Evolutionary conservation across 92 coral and sea anemone species (phyloP), one percentile per base, ranked within the genome.

Genomic region (Palythoa grandiflora): DNA sequence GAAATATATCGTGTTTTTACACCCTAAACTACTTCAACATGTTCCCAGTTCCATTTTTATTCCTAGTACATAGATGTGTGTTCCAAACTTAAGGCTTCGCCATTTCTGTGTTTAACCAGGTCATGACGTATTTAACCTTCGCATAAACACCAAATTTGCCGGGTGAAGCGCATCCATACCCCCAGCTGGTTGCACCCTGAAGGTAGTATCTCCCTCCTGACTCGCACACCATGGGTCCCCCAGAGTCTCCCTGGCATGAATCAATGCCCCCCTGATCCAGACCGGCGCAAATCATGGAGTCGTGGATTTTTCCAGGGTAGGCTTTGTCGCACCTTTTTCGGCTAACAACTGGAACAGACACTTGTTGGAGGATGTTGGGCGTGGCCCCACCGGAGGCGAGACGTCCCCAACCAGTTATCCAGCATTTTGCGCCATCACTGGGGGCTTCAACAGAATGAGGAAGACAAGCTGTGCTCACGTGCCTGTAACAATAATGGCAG

Each of bases 391-490:
- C 96, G 14, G 96, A 87, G 10, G 95, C 50, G 9, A 93, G 84
- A n/a, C 91, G 89, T 4, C 98, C 98, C 96, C 96, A 95, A n/a
- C 98, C 98, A 36, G 98, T 93, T 47, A 95, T 81, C 92, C 93
- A 91, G 73, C 98, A 95, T 71, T 28, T 76, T 4, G 36, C 57
- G 2, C 93, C 93, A 53, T 93, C 92, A 17, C 66, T 61, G 38
- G 95, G 95, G 2, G 91, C 92, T 37, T 78, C 50, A n/a, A 88
- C 87, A 14, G 83, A 75, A 10, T 91, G 81, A 12, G 98, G 98
- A 6, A 95, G 96, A 78, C 98, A 95, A 0, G 93, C 98, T 1
- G 68, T 87, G 88, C 81, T 87, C 6, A 93, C 95, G 54, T 84
- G 51, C 77, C 93, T 93, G 68, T 28, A 28, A 28, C 28, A 28